A percentile compares a stretch with the other conserved stretches of the same genome.
phyloP scores from a whole-genome alignment of 2,113 vertebrate species.

The Austrofundulus limnaeus region DNA sequence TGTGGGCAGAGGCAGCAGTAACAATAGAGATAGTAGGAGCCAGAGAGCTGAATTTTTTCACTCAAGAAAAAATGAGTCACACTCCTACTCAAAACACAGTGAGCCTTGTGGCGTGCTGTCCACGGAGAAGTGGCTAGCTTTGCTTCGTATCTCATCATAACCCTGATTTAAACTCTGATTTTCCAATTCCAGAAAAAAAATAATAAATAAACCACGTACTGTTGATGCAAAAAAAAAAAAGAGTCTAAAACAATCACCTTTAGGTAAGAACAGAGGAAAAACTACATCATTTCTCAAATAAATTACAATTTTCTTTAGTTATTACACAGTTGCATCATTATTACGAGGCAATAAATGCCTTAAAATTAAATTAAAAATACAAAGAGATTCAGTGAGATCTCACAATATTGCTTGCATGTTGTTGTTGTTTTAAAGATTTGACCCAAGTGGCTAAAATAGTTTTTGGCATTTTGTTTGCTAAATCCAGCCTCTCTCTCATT shows the following conservation, averaged over 20 bases:
- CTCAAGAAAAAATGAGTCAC: constrained; percentile 74
- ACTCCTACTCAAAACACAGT: constrained; percentile 71
- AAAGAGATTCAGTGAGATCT: too few relatives aligned
- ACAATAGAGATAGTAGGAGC: constrained; percentile 73
- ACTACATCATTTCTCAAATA: too few relatives aligned
- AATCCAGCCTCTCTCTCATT: neutral
- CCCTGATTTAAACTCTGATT: constrained; percentile 13
- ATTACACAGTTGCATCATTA: too few relatives aligned
- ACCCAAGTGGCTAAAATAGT: too few relatives aligned
- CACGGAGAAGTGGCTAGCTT: constrained; percentile 46
- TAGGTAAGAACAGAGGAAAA: too few relatives aligned
- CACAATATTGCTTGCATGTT: too few relatives aligned
- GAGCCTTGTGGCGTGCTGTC: constrained; percentile 53
- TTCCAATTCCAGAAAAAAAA: neutral
- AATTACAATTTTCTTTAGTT: too few relatives aligned
- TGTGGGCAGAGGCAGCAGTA: constrained; percentile 69
- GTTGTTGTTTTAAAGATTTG: neutral
- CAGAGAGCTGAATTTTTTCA: constrained; percentile 70
- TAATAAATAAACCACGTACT: neutral
- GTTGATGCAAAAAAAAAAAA: neutral
- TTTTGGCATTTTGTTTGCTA: neutral
- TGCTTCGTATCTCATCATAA: constrained; percentile 18
- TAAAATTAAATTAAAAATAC: too few relatives aligned
- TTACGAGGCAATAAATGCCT: too few relatives aligned
- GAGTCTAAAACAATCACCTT: too few relatives aligned